Evolutionary conservation across 2,113 vertebrate species (phyloP).

Genomic region (Daphoenositta chrysoptera): DNA sequence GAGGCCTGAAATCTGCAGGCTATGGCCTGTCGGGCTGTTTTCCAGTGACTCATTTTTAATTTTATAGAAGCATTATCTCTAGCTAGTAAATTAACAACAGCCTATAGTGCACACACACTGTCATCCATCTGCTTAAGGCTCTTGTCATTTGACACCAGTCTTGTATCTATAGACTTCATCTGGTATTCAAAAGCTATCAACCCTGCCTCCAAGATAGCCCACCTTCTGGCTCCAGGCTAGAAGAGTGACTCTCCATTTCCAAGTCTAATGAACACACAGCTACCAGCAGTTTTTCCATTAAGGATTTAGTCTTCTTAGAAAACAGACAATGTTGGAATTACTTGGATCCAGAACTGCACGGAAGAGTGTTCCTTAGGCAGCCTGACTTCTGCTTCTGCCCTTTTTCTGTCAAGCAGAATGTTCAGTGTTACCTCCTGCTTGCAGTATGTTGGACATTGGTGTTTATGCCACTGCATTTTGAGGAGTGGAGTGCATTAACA

Average conservation of each 20-base stretch:
- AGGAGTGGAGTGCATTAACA: neutral
- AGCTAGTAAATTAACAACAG: constrained; percentile 74
- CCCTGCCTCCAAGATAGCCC: constrained; percentile 65
- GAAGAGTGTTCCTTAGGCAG: neutral
- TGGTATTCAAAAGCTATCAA: constrained; percentile 69
- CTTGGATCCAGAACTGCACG: constrained; percentile 17
- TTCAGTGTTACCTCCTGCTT: rapidly evolving
- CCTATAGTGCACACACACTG: constrained; percentile 59
- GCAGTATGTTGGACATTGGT: neutral
- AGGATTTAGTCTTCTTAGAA: constrained; percentile 25
- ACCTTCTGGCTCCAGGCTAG: constrained; percentile 67
- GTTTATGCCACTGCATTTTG: neutral
- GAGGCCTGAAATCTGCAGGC: constrained; percentile 48
- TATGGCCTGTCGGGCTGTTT: constrained; percentile 53
- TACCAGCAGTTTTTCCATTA: constrained; percentile 31
- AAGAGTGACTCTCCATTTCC: constrained; percentile 66
- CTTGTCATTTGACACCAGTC: constrained; percentile 71
- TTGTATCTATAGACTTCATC: constrained; percentile 70
- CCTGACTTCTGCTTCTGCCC: neutral
- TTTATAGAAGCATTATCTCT: constrained; percentile 70
- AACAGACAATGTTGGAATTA: constrained; percentile 10
- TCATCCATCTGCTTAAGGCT: constrained; percentile 74
- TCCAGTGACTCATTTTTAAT: constrained; percentile 69
- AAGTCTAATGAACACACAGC: constrained; percentile 61
- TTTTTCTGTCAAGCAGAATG: neutral